A percentile compares a stretch with the other conserved stretches of the same genome.
phyloP scores from a whole-genome alignment of 2,888 invertebrate genomes.

The Noctua pronuba region DNA sequence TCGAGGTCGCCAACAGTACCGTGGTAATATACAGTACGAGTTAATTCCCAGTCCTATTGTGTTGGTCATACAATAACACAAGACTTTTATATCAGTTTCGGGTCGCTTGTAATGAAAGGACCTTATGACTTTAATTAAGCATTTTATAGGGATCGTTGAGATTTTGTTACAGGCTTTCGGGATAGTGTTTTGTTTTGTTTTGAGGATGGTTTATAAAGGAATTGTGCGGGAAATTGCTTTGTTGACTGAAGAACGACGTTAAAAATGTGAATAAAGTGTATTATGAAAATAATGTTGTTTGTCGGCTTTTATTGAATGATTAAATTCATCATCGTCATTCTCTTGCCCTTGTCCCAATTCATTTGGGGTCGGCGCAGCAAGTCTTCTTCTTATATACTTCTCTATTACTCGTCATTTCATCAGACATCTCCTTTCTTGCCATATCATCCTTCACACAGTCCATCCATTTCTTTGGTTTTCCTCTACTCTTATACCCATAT shows the following conservation, averaged over 20 bases:
- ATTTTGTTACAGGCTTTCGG: slow-evolving; percentile 31
- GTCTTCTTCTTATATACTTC: too few species aligned
- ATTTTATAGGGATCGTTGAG: slow-evolving; percentile 49
- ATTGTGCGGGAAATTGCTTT: neutral
- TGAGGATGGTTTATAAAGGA: neutral
- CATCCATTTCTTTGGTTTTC: too few species aligned
- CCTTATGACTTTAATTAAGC: slow-evolving; percentile 60
- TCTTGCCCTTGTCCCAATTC: too few species aligned
- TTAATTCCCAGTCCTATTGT: slow-evolving; percentile 65
- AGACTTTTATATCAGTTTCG: slow-evolving; percentile 60
- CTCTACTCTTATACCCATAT: too few species aligned
- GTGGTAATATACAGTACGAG: slow-evolving; percentile 55
- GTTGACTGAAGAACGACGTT: neutral
- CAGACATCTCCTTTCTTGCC: too few species aligned
- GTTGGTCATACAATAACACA: slow-evolving; percentile 53
- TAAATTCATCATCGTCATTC: too few species aligned
- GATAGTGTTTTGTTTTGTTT: slow-evolving; percentile 49
- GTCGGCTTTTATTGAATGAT: neutral
- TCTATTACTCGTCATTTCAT: too few species aligned
- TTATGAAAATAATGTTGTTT: neutral
- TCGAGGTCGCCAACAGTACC: slow-evolving; percentile 52
- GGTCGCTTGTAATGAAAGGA: slow-evolving; percentile 50
- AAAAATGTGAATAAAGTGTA: neutral
- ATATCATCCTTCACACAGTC: too few species aligned
- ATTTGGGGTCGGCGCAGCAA: too few species aligned